A percentile compares a stretch with the other conserved stretches of the same genome.
These are phyloP conservation scores for Acipenser ruthenus DNA, from an alignment of 2,797 vertebrate species.

Conservation along the genomic window DNA sequence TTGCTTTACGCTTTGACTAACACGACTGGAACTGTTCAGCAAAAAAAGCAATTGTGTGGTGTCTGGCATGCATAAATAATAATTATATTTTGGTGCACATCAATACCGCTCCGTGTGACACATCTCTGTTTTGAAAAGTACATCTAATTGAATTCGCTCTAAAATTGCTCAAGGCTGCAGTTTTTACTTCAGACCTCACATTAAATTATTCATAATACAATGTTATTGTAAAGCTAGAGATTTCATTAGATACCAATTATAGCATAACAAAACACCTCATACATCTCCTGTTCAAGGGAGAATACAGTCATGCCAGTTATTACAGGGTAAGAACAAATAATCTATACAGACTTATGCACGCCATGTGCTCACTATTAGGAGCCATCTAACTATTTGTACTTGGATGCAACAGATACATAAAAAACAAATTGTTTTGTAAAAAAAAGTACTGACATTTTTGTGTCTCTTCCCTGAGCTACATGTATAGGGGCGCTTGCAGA, in stretches of 20 bases:
- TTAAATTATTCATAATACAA: slow-evolving; percentile 38
- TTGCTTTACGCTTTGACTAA: no score
- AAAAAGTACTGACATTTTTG: no score
- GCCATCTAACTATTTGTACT: no score
- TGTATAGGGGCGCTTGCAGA: no score
- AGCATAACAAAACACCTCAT: slow-evolving; percentile 18
- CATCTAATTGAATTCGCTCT: slow-evolving; percentile 41
- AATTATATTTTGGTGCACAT: slow-evolving; percentile 14
- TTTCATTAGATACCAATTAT: slow-evolving; percentile 20
- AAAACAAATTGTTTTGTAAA: no score
- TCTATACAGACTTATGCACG: no score
- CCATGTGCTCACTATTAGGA: no score
- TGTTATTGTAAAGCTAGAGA: slow-evolving; percentile 33
- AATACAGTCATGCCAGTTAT: slow-evolving; percentile 11
- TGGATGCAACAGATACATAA: no score
- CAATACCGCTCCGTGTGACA: slow-evolving; percentile 13
- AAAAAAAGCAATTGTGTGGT: neutral
- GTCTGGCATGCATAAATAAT: slow-evolving; percentile 15
- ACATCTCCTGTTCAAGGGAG: slow-evolving; percentile 11
- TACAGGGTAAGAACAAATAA: neutral
- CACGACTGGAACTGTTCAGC: neutral
- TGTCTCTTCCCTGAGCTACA: no score
- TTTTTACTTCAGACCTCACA: slow-evolving; percentile 33
- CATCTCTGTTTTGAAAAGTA: slow-evolving; percentile 27
- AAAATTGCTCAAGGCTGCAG: slow-evolving; percentile 20